Evolutionary conservation across 1,140 invertebrate species (phyloP).

Genomic region (Nymphalis io): DNA sequence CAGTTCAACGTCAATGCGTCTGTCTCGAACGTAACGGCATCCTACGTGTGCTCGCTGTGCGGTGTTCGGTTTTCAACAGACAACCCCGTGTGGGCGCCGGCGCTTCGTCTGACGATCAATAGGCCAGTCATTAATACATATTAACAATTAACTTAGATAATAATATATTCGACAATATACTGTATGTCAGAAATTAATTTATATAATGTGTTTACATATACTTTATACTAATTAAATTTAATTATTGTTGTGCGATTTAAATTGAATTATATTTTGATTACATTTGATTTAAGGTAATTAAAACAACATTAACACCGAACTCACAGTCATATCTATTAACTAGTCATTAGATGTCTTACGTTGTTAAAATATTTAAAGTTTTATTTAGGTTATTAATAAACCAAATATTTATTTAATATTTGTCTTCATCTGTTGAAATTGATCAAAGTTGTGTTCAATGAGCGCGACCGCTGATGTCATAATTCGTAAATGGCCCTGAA

Average conservation of each 20-base stretch:
- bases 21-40: not conserved
- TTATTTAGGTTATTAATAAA: not conserved
- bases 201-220: too few relatives aligned
- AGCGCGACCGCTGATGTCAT: conserved; percentile 13
- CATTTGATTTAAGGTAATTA: too few relatives aligned
- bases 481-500: conserved; percentile 11
- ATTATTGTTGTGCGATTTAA: too few relatives aligned
- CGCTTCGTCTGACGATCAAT: not conserved
- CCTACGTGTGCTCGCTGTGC: too few relatives aligned
- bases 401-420: not conserved
- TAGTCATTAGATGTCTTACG: too few relatives aligned
- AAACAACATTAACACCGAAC: too few relatives aligned
- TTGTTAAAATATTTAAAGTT: not conserved
- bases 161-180: not conserved
- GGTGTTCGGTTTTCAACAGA: not conserved
- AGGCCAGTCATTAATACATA: not conserved
- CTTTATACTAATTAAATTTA: too few relatives aligned
- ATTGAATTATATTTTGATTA: too few relatives aligned
- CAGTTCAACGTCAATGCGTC: not conserved
- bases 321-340: too few relatives aligned
- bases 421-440: not conserved
- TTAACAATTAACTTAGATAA: not conserved
- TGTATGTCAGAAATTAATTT: not conserved
- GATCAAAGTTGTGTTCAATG: not conserved
- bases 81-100: not conserved